Evolutionary conservation across 1,140 invertebrate species (phyloP), one percentile per base, ranked within the genome.

Genomic region (Bilobella aurantiaca): DNA sequence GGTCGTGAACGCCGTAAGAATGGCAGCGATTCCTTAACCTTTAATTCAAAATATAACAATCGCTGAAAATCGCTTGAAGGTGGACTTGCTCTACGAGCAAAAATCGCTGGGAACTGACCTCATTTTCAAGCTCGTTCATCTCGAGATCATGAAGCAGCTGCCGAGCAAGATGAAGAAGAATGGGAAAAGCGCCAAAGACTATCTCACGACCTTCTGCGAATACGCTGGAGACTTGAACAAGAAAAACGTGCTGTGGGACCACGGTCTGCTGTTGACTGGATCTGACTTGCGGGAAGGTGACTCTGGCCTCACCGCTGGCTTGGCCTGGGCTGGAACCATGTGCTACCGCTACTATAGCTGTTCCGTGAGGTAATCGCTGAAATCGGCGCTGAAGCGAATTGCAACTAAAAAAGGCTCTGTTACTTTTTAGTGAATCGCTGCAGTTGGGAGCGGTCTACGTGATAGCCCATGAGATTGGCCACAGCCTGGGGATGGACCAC

Each of bases 401-500:
- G 8, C 34, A 23, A 75, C 74, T n/a, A n/a, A n/a, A n/a, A n/a
- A n/a, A n/a, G n/a, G 8, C 34, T 42, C 18, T 8, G 34, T 42
- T 42, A 8, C 34, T 42, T 42, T 53, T 23, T 25, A 76, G 74
- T 60, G 76, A 77, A 71, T 76, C 75, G n/a, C 70, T 71, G 1
- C 71, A 74, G 46, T 76, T 77, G 61, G 75, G 75, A 37, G 70
- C 75, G 23, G 76, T 74, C 14, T 73, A 75, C 18, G 75, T 77
- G 0, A 74, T 75, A 1, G 75, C 73, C 23, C 76, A 77, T 65
- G 76, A 77, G 63, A 75, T 77, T 66, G 75, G 75, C n/a, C 75
- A 76, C 61, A 75, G 75, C 66, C 47, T 77, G 29, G 76, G 76
- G 14, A 77, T 77, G 76, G 75, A 77, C 49, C 76, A 77, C 64